These are phyloP conservation scores for Nephotettix cincticeps DNA, from an alignment of 1,140 invertebrate species.

Conservation along the genomic window DNA sequence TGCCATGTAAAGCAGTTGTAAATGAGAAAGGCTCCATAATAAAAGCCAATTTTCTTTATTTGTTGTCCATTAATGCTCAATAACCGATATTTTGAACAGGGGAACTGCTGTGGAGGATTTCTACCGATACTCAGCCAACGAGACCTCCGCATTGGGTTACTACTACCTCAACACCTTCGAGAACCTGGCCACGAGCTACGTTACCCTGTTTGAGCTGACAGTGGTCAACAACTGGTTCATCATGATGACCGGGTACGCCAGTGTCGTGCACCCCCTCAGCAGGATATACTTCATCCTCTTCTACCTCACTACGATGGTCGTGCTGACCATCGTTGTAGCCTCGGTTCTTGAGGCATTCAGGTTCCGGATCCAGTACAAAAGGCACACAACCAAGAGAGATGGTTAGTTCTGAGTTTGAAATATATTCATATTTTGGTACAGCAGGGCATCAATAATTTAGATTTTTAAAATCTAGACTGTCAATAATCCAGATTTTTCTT, in stretches of 20 bases:
- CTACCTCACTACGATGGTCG: slow-evolving; percentile 89
- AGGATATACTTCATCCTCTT: slow-evolving; percentile 88
- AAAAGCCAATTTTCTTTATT: too few relatives aligned
- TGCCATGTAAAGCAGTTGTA: too few relatives aligned
- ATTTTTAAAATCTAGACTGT: too few relatives aligned
- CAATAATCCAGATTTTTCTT: too few relatives aligned
- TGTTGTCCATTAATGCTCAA: too few relatives aligned
- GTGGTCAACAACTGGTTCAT: slow-evolving; percentile 92
- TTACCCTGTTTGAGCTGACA: slow-evolving; percentile 88
- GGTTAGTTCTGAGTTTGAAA: too few relatives aligned
- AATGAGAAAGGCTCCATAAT: too few relatives aligned
- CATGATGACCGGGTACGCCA: slow-evolving; percentile 82
- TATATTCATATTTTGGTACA: too few relatives aligned
- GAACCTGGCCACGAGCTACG: slow-evolving; percentile 68
- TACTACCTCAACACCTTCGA: slow-evolving; percentile 90
- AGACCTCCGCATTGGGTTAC: slow-evolving; percentile 67
- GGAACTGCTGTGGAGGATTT: slow-evolving; percentile 84
- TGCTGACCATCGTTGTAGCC: slow-evolving; percentile 87
- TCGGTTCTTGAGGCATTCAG: slow-evolving; percentile 88
- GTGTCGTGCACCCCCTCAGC: slow-evolving; percentile 63
- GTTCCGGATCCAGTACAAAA: slow-evolving; percentile 86
- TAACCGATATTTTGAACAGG: too few relatives aligned
- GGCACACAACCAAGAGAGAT: slow-evolving; percentile 77
- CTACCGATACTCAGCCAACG: slow-evolving; percentile 68
- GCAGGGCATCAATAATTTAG: too few relatives aligned